phyloP scores from a whole-genome alignment of 1,140 invertebrate genomes.

The Holcopasites calliopsidis region DNA sequence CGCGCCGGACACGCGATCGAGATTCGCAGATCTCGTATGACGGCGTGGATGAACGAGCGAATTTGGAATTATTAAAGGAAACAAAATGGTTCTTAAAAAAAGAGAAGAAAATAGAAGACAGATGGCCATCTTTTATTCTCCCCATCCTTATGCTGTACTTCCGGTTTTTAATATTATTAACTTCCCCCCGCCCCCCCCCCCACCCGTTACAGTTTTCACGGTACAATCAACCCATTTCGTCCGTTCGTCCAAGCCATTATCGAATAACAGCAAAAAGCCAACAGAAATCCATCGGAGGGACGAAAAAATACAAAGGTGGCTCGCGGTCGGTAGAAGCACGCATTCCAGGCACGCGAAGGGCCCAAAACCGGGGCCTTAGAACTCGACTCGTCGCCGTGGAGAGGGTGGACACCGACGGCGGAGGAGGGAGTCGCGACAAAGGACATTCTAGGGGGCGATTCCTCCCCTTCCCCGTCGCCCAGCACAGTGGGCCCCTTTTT shows the following conservation, averaged over 20 bases:
- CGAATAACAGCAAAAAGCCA: neutral
- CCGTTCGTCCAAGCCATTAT: neutral
- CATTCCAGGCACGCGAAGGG: constrained; percentile 65
- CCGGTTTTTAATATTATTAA: no score
- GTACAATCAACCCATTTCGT: neutral
- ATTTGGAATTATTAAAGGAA: neutral
- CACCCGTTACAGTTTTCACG: no score
- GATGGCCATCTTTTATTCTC: no score
- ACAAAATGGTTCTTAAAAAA: neutral
- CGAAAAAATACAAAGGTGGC: constrained; percentile 12
- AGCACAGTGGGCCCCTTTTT: no score
- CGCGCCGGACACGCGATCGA: constrained; percentile 42
- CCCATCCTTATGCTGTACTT: no score
- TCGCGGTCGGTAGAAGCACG: constrained; percentile 35
- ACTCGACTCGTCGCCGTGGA: constrained; percentile 43
- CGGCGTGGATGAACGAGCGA: neutral
- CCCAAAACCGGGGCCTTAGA: constrained; percentile 48
- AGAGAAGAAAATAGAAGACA: no score
- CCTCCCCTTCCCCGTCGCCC: constrained; percentile 8
- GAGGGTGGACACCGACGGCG: constrained; percentile 25
- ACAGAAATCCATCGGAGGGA: neutral
- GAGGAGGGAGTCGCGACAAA: constrained; percentile 66
- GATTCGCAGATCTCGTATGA: constrained; percentile 29
- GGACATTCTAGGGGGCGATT: constrained; percentile 71
- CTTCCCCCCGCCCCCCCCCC: no score